These are phyloP conservation scores for Chroicocephalus ridibundus DNA, from an alignment of 2,113 vertebrate species.

Conservation along the genomic window DNA sequence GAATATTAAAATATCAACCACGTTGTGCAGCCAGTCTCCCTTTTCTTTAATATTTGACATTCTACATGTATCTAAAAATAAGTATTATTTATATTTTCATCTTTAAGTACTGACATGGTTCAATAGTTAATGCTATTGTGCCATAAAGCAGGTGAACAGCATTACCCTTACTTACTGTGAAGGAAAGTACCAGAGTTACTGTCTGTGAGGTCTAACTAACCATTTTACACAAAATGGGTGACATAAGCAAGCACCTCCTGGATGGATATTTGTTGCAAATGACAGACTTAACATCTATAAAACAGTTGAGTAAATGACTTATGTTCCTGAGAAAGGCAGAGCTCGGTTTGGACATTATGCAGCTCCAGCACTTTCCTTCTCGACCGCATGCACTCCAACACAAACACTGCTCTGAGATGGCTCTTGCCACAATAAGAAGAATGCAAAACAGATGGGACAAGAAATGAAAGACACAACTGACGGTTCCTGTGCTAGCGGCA, in stretches of 20 bases:
- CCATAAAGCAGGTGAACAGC: background rate
- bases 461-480: background rate
- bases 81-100: background rate
- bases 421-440: background rate
- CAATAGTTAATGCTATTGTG: background rate
- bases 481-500: background rate
- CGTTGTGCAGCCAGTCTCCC: background rate
- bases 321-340: background rate
- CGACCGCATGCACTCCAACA: rapidly evolving
- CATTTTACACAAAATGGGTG: background rate
- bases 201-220: background rate
- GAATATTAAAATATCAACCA: constrained; percentile 45
- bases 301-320: background rate
- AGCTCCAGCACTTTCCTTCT: background rate
- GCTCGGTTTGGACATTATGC: background rate
- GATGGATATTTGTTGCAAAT: background rate
- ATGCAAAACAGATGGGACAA: background rate
- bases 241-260: background rate
- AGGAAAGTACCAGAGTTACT: background rate
- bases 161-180: background rate
- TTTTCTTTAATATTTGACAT: background rate
- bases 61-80: background rate
- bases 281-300: background rate
- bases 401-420: background rate
- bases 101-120: background rate